A percentile compares a stretch with the other conserved stretches of the same genome.
Evolutionary conservation across 2,113 vertebrate species (phyloP).

Genomic region (Hemicordylus capensis): DNA sequence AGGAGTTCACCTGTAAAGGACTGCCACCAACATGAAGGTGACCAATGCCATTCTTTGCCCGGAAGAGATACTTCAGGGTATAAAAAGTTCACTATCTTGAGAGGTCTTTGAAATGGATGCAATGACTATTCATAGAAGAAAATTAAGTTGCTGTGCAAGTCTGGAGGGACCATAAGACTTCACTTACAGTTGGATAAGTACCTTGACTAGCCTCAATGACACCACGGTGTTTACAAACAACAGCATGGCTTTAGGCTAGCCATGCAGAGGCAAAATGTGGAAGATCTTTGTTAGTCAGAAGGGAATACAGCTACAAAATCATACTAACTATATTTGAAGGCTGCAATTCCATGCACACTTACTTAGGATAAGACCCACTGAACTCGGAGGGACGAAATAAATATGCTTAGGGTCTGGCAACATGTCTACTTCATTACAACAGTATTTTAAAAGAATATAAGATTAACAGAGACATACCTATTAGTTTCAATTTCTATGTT

Average conservation of each 20-base stretch:
- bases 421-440: not conserved
- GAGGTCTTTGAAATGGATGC: not conserved
- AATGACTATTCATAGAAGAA: not conserved
- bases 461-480: not conserved
- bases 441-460: not conserved
- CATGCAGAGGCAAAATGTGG: not conserved
- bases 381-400: not conserved
- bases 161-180: not conserved
- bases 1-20: not conserved
- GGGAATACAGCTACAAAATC: not conserved
- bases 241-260: not conserved
- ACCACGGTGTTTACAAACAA: not conserved
- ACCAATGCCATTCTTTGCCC: not conserved
- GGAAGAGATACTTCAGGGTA: not conserved
- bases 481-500: not conserved
- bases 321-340: not conserved
- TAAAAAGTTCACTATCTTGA: not conserved
- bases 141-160: not conserved
- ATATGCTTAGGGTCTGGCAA: not conserved
- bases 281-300: not conserved
- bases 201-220: not conserved
- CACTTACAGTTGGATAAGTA: not conserved
- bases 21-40: not conserved
- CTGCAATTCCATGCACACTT: not conserved
- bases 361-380: not conserved